Evolutionary conservation across 2,797 vertebrate species (phyloP), one percentile per base, ranked within the genome.

Genomic region (Salmo trutta): DNA sequence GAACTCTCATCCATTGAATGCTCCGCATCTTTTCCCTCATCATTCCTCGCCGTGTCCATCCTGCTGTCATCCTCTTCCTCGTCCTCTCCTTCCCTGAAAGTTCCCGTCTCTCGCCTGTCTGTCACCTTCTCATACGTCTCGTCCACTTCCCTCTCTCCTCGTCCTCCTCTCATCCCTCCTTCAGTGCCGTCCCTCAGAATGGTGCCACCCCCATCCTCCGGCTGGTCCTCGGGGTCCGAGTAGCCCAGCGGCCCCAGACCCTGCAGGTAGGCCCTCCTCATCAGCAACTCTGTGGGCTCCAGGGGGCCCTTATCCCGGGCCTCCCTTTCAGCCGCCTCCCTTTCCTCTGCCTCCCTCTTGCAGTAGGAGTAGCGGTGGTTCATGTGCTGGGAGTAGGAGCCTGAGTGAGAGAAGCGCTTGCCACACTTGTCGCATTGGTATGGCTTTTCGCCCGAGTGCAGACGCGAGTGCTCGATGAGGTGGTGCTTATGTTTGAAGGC

Each of bases 401-500:
- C 98, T 0, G 98, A 99, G 91, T 99, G 98, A 0, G 97, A 99
- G 93, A 99, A 99, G 88, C 98, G 97, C 82, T 99, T 99, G 78
- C 98, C 97, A 19, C 98, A 99, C 93, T 98, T 98, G 90, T 99
- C 98, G 12, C 98, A 99, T 94, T 98, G 97, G 86, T 99, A 99
- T 70, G 98, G 98, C 88, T 99, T 99, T 92, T 99, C 98, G 75
- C 98, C 98, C 0, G 97, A 99, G 95, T 99, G 98, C 82, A 99
- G 95, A 80, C 98, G 94, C 6, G 97, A 98, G 93, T 99, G 98
- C 90, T 99, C 98, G 7, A 99, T 99, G 86, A 99, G 96, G 89
- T 99, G 98, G 84, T 99, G 98, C 90, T 99, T 99, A 95, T 99
- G 98, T 96, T 99, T 99, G 82, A 99, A 99, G 41, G 98, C 98